These are phyloP conservation scores for Trissolcus basalis DNA, from an alignment of 1,140 invertebrate genomes.

Conservation along the genomic window DNA sequence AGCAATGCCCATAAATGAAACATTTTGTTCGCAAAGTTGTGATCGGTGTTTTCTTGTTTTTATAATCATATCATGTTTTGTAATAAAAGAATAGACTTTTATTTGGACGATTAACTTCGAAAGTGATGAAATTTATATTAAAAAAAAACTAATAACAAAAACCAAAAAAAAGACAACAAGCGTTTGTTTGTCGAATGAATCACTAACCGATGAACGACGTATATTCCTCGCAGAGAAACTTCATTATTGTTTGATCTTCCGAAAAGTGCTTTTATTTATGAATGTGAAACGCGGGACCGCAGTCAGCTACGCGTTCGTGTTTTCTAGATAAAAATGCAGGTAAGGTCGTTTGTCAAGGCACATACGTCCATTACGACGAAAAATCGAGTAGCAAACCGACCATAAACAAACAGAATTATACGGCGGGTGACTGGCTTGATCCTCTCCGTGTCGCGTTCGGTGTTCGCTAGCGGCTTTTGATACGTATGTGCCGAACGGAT, in stretches of 20 bases:
- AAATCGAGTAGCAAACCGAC: conserved; percentile 70
- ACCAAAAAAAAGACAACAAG: too few relatives aligned
- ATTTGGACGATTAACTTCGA: too few relatives aligned
- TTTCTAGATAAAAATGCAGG: conserved; percentile 57
- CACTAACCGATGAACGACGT: conserved; percentile 9
- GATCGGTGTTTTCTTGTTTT: too few relatives aligned
- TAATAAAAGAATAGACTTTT: too few relatives aligned
- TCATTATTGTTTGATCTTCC: conserved; percentile 26
- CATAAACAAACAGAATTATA: conserved; percentile 76
- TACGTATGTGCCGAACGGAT: conserved; percentile 61
- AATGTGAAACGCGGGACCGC: background rate
- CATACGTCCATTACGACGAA: conserved; percentile 71
- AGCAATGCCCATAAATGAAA: too few relatives aligned
- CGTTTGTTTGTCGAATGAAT: too few relatives aligned
- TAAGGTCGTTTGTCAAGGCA: conserved; percentile 70
- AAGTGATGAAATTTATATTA: too few relatives aligned
- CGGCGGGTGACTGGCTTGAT: conserved; percentile 61
- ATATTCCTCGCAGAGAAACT: background rate
- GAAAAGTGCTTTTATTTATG: conserved; percentile 43
- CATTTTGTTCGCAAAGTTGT: too few relatives aligned
- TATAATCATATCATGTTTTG: too few relatives aligned
- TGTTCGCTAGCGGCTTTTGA: conserved; percentile 55
- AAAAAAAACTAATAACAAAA: too few relatives aligned
- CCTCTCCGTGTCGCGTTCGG: conserved; percentile 61
- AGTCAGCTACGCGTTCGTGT: conserved; percentile 26